Evolutionary conservation across 1,140 invertebrate genomes (phyloP).

Genomic region (Hylaeus volcanicus): DNA sequence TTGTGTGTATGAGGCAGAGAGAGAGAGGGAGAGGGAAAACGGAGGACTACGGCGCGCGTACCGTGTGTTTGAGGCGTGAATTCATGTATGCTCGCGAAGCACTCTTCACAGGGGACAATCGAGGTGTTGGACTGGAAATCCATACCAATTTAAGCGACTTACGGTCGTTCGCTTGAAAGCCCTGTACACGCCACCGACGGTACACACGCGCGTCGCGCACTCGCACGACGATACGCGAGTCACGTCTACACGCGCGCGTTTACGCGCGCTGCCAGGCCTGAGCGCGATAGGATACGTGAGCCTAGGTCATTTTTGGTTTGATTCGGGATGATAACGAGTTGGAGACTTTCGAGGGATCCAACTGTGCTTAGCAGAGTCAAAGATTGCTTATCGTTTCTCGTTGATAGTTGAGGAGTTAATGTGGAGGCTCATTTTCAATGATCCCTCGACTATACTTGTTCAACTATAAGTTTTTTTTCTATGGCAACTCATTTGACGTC

Average conservation of each 20-base stretch:
- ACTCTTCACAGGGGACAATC: conserved; percentile 79
- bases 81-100: conserved; percentile 75
- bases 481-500: too few relatives aligned
- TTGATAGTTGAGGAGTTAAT: too few relatives aligned
- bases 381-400: too few relatives aligned
- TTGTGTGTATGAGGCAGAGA: not conserved
- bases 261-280: not conserved
- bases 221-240: too few relatives aligned
- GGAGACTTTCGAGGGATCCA: too few relatives aligned
- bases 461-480: too few relatives aligned
- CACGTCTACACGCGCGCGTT: not conserved
- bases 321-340: too few relatives aligned
- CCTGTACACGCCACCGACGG: conserved; percentile 26
- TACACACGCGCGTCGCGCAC: not conserved
- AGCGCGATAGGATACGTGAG: not conserved
- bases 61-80: conserved; percentile 72
- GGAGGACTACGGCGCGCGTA: conserved; percentile 48
- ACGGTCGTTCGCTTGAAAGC: conserved; percentile 73
- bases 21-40: conserved; percentile 22
- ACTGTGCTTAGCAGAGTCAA: too few relatives aligned
- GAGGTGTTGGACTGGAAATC: conserved; percentile 82
- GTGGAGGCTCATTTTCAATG: too few relatives aligned
- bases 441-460: too few relatives aligned
- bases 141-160: conserved; percentile 80
- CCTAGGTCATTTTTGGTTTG: too few relatives aligned